Evolutionary conservation across 1,140 invertebrate genomes (phyloP), one percentile per base, ranked within the genome.

Genomic region (Nymphalis io): DNA sequence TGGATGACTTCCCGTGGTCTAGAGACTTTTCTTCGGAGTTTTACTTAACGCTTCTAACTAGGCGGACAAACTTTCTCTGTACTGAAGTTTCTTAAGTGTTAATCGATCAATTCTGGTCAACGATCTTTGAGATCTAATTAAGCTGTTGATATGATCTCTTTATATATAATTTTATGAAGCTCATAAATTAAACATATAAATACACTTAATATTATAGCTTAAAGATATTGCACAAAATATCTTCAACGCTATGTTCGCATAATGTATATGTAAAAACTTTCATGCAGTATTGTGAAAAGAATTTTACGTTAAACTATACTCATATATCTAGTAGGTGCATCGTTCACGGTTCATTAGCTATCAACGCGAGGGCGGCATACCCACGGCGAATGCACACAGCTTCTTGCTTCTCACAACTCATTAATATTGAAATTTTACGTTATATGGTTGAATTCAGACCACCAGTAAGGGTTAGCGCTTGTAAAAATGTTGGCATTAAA

Each of bases 61-160:
- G 73, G 65, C 75, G 75, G 76, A 79, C 78, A 78, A 88, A 88
- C 78, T 86, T 87, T 78, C 64, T 57, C 72, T 75, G 73, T 75
- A 78, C 82, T 85, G 79, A 76, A 78, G 83, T 71, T 84, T 83
- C 78, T 74, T 73, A 79, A 81, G 79, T 81, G 74, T 84, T 84
- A 86, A 85, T 86, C 83, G 80, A 86, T 88, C 84, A 86, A 80
- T 79, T 68, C 71, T 83, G 78, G 79, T 78, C 83, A 80, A 80
- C 70, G 82, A 80, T 80, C 82, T 81, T 68, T 72, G 65, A 70
- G 68, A 80, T 70, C 63, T 79, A 76, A 76, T 74, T 76, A 74
- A 70, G 65, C 39, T 64, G 62, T 71, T 63, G 57, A 48, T 42
- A 23, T 48, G 58, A 60, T 65, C 55, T 46, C 27, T 33, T 33